Evolutionary conservation across 2,113 vertebrate species (phyloP).

Genomic region (Corapipo altera): DNA sequence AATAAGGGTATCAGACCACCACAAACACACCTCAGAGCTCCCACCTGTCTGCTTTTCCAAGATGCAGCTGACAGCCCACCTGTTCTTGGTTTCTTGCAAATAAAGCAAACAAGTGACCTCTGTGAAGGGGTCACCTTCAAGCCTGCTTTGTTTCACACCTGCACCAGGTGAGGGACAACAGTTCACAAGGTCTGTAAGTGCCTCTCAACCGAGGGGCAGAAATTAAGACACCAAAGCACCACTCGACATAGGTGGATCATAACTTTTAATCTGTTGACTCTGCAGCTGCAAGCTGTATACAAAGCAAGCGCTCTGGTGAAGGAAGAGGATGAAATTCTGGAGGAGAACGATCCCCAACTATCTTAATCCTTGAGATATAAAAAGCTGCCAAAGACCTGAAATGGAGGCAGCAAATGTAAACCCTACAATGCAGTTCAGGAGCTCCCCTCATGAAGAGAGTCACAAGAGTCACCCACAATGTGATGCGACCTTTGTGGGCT

Average conservation of each 20-base stretch:
- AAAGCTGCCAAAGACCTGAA: not conserved
- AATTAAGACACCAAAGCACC: slow-evolving; percentile 22
- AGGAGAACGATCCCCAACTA: not conserved
- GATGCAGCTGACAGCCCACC: not conserved
- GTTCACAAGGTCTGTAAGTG: not conserved
- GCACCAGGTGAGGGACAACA: not conserved
- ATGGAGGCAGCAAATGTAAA: slow-evolving; percentile 9
- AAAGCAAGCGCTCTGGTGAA: not conserved
- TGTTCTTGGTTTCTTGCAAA: not conserved
- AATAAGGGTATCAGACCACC: not conserved
- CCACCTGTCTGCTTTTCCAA: not conserved
- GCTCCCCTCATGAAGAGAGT: not conserved
- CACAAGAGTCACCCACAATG: not conserved
- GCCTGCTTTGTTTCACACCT: not conserved
- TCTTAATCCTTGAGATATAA: not conserved
- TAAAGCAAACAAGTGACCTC: not conserved
- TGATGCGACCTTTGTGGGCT: not conserved
- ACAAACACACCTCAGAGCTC: not conserved
- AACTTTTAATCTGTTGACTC: not conserved
- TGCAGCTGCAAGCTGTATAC: not conserved
- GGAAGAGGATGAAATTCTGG: not conserved
- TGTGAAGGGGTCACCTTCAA: not conserved
- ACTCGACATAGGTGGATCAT: not conserved
- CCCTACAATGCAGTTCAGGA: not conserved
- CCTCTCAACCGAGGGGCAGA: not conserved